A percentile compares a stretch with the other conserved stretches of the same genome.
Evolutionary conservation across 2,113 vertebrate species (phyloP).

Genomic region (Naja naja): DNA sequence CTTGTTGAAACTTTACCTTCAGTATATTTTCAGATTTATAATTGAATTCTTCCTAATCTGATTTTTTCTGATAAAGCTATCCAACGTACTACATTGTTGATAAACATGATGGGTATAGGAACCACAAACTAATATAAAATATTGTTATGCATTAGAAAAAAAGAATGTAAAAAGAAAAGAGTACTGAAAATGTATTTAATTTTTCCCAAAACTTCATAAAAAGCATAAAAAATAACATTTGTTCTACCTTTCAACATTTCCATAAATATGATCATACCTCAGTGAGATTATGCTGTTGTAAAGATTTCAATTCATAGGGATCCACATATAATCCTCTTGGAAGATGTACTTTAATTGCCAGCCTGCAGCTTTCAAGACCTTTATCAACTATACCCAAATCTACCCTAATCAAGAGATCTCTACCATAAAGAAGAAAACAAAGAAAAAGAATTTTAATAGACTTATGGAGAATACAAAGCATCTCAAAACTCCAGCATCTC

Average conservation of each 20-base stretch:
- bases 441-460: background rate
- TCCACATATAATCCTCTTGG: conserved; percentile 85
- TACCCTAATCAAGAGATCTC: conserved; percentile 81
- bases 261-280: conserved; percentile 69
- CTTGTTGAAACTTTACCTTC: background rate
- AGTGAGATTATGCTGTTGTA: conserved; percentile 73
- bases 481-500: too few species aligned
- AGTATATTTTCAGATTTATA: background rate
- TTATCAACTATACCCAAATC: conserved; percentile 61
- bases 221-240: background rate
- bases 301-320: conserved; percentile 83
- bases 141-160: background rate
- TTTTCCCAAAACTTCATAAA: background rate
- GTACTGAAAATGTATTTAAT: background rate
- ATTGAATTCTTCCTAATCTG: background rate
- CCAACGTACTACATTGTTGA: background rate
- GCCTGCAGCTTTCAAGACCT: conserved; percentile 56
- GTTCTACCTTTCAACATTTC: background rate
- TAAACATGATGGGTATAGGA: background rate
- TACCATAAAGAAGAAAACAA: conserved; percentile 36
- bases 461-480: background rate
- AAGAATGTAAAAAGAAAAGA: background rate
- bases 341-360: conserved; percentile 73
- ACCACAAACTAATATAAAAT: background rate
- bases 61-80: background rate